Base-by-base conservation (phyloP, 2,797 vertebrate species). In the Carduelis carduelis region DNA sequence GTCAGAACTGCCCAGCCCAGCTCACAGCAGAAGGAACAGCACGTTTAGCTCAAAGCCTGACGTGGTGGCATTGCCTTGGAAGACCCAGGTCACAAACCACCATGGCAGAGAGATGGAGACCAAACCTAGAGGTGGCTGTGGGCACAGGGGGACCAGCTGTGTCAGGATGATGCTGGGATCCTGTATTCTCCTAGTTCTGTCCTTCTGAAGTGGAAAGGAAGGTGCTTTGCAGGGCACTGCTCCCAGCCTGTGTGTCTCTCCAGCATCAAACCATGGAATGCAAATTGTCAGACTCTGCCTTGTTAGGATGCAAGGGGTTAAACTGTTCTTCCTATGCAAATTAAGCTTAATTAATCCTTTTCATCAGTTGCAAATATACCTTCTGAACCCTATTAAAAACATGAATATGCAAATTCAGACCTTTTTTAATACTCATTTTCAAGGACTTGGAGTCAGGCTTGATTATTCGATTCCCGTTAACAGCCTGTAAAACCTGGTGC, bases 361-460 rank as follows among this genome's bases (percentile, higher is more conserved):
- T 98, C 97, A 98, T 98, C 98, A 97, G 96, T 95, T 94, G 97
- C 98, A 98, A 97, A 98, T 98, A 98, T 98, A 98, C 98, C 97
- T 98, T 97, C 97, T 98, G 98, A 98, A 97, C 98, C 97, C 97
- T 97, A 98, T 98, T 98, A 98, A 98, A 97, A 97, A 97, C 94
- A 98, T 98, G 98, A 98, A 98, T 98, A 98, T 98, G 98, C 97
- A 98, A 98, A 98, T 97, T 28, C 64, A 95, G 96, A 97, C 97
- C 97, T 97, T 98, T 98, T 97, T 97, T 89, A 97, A 97, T 97
- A 98, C 97, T 98, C 96, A 95, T 98, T 98, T 98, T 97, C 97
- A 97, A 98, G 97, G 97, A 98, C 97, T 97, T 96, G 95, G 97
- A 96, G 96, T 96, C 97, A 96, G 96, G 95, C 97, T 98, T 98